Evolutionary conservation across 2,888 invertebrate genomes (phyloP), one percentile per base, ranked within the genome.

Genomic region (Ptilodon capucinus): DNA sequence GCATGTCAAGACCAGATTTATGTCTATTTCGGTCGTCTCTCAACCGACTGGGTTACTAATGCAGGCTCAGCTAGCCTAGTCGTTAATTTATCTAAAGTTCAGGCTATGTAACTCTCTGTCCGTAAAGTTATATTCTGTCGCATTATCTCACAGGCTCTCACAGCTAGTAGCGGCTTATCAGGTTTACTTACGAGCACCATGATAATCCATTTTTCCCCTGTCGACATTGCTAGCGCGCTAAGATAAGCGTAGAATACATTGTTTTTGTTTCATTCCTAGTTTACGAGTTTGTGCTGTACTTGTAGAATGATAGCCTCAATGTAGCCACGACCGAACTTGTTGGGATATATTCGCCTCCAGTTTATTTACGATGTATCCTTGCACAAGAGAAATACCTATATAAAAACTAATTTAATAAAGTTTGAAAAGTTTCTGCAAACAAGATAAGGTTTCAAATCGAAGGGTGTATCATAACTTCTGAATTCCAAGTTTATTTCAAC

Each of bases 201-300:
- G 38, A 38, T 38, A 38, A 38, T 38, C 38, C 38, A 18, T 38
- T 38, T 38, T 38, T 38, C 38, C 38, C 38, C 19, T 38, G 38
- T 38, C 38, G 38, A 38, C 38, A 38, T 38, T 38, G 38, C 38
- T 11, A 19, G 16, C 38, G 19, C 16, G 2, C n/a, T 18, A 4
- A 18, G 38, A 38, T 38, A 38, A 38, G 38, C 1, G n/a, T 13
- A 19, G 19, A 13, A 19, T 19, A 38, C 38, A 38, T 19, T 19
- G 35, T 35, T 35, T 35, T 19, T 19, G 38, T 13, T 19, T 38
- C 38, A 19, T 11, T 19, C 13, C 38, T 38, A 13, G 38, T 38
- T 38, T 38, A 38, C 38, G 38, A 38, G 38, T 38, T n/a, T 38
- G 19, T 18, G 18, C 1, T 19, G 13, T 38, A 38, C 35, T 38